Percentiles rank a stretch among this genome's conserved stretches.
Conservation (phyloP, 2,797 vertebrate species). For the Peromyscus aztecus region DNA sequence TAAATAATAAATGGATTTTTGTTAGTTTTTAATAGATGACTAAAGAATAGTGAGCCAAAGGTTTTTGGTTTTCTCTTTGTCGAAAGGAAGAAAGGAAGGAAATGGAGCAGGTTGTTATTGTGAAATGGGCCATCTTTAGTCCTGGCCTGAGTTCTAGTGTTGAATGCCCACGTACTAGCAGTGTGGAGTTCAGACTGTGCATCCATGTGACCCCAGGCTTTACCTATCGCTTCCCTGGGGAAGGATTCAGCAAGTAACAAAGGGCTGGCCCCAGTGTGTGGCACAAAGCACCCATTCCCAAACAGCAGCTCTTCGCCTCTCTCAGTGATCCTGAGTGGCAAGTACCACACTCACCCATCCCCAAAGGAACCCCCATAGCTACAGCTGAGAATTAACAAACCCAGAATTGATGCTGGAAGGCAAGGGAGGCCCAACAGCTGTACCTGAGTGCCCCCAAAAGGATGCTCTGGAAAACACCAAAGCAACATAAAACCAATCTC, state of each 20-base stretch:
- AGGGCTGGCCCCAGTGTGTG: rapidly evolving
- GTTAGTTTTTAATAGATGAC: constrained; percentile 28
- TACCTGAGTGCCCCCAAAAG: constrained; percentile 87
- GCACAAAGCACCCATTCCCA: background rate
- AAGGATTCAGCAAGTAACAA: rapidly evolving
- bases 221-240: background rate
- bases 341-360: background rate
- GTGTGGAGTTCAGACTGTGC: background rate
- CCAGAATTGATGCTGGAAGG: constrained; percentile 53
- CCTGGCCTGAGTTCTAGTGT: background rate
- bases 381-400: background rate
- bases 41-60: background rate
- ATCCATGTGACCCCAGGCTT: background rate
- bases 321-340: background rate
- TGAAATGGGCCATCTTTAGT: background rate
- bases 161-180: rapidly evolving
- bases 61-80: background rate
- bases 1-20: background rate
- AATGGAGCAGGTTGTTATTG: background rate
- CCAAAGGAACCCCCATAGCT: background rate
- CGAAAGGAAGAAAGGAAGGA: too few species aligned
- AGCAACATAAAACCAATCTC: background rate
- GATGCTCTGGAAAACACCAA: constrained; percentile 73
- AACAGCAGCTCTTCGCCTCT: background rate
- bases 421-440: constrained; percentile 62